Evolutionary conservation across 2,888 invertebrate genomes (phyloP).

Genomic region (Coelinius sp.): DNA sequence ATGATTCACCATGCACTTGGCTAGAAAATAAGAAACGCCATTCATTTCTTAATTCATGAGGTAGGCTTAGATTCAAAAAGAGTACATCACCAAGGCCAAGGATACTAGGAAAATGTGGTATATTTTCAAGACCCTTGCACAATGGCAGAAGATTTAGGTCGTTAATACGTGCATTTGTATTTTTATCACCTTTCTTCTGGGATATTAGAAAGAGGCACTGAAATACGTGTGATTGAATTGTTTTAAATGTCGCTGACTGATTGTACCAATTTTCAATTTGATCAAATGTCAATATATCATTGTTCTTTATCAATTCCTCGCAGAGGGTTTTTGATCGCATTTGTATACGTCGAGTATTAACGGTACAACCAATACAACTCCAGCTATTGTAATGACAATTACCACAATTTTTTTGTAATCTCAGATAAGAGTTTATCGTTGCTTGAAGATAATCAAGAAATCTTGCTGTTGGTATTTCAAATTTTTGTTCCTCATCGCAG

Average conservation of each 20-base stretch:
- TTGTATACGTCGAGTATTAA: conserved; percentile 74
- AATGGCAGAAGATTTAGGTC: conserved; percentile 72
- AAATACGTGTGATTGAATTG: conserved; percentile 73
- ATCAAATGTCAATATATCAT: conserved; percentile 67
- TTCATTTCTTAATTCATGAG: conserved; percentile 80
- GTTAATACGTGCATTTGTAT: conserved; percentile 66
- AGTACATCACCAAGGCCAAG: conserved; percentile 83
- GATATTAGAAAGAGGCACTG: conserved; percentile 73
- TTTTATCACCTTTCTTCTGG: conserved; percentile 72
- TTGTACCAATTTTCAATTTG: conserved; percentile 72
- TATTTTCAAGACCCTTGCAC: conserved; percentile 78
- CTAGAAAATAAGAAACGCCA: conserved; percentile 93
- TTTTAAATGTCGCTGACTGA: conserved; percentile 71
- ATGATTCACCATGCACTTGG: conserved; percentile 91
- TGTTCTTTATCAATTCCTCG: conserved; percentile 70
- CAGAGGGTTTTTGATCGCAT: conserved; percentile 75
- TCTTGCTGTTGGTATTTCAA: conserved; percentile 58
- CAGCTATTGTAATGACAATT: conserved; percentile 74
- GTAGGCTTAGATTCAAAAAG: conserved; percentile 85
- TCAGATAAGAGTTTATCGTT: conserved; percentile 82
- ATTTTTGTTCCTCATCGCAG: conserved; percentile 64
- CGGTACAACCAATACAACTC: conserved; percentile 75
- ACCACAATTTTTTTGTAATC: conserved; percentile 76
- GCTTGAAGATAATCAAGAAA: conserved; percentile 81
- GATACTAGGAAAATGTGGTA: conserved; percentile 84